Conservation (phyloP, 1,140 invertebrate species). For the Magallana ariakensis region DNA sequence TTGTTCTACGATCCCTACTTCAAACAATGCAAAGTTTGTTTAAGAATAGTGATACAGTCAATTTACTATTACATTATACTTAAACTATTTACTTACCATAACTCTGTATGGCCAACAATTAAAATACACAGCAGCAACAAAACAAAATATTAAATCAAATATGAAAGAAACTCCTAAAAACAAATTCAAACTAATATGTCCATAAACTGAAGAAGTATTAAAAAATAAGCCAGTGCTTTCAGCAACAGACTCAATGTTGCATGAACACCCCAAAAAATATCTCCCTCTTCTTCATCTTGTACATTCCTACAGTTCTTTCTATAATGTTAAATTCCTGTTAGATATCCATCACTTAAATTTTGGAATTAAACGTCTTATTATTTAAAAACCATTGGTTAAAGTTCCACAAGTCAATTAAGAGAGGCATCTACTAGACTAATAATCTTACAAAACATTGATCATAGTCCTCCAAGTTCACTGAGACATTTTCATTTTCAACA, state of each 20-base stretch:
- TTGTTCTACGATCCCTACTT: too few species aligned
- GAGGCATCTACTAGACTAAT: background rate
- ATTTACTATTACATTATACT: too few species aligned
- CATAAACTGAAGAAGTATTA: background rate
- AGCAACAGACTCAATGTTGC: background rate
- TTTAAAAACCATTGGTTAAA: background rate
- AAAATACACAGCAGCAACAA: background rate
- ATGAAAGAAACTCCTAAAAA: background rate
- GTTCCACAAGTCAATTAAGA: background rate
- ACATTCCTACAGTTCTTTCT: background rate
- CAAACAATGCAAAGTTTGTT: too few species aligned
- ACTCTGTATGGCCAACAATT: background rate
- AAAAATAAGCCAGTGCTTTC: background rate
- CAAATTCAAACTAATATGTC: background rate
- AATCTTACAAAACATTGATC: background rate
- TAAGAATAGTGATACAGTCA: too few species aligned
- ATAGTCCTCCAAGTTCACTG: background rate
- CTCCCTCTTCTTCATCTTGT: background rate
- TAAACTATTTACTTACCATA: background rate
- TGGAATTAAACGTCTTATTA: background rate
- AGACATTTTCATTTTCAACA: background rate
- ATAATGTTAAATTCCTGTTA: background rate
- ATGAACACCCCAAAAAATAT: background rate
- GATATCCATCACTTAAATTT: background rate
- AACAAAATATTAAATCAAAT: constrained; percentile 18